These are phyloP conservation scores for Subanguina moxae DNA, from an alignment of 1,140 invertebrate species.

Conservation along the genomic window DNA sequence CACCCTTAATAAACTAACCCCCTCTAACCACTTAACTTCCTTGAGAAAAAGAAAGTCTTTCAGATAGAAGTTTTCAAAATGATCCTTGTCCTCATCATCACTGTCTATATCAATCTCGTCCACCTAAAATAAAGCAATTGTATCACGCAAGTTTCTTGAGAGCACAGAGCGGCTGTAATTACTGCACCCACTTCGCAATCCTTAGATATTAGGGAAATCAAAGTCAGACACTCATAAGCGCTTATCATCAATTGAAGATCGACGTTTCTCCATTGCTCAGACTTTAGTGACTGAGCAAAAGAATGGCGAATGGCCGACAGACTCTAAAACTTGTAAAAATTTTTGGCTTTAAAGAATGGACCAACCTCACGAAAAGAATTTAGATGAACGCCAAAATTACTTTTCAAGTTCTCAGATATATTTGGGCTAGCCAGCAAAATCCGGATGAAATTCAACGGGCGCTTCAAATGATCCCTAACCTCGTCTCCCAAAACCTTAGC, in stretches of 20 bases:
- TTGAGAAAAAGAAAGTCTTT: not conserved
- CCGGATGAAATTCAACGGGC: constrained; percentile 18
- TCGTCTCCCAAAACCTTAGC: constrained; percentile 6
- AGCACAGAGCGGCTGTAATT: constrained; percentile 13
- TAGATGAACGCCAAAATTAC: constrained; percentile 19
- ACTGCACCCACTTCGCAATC: constrained; percentile 15
- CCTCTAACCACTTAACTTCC: not conserved
- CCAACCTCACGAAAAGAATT: constrained; percentile 10
- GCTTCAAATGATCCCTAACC: not conserved
- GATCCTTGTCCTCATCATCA: constrained; percentile 1
- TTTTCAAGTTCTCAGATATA: constrained; percentile 6
- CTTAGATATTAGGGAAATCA: constrained; percentile 18
- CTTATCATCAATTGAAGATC: constrained; percentile 10
- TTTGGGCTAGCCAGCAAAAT: constrained; percentile 19
- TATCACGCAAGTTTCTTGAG: not conserved
- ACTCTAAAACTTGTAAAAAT: constrained; percentile 1
- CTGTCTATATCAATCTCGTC: not conserved
- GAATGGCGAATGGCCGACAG: constrained; percentile 10
- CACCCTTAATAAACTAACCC: too few relatives aligned
- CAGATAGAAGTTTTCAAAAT: not conserved
- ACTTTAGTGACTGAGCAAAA: constrained; percentile 15
- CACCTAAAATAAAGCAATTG: not conserved
- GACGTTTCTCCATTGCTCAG: constrained; percentile 17
- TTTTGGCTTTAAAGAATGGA: not conserved
- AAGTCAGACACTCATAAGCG: constrained; percentile 22